Evolutionary conservation across 2,888 invertebrate genomes (phyloP).

Genomic region (Leucozona laternaria): DNA sequence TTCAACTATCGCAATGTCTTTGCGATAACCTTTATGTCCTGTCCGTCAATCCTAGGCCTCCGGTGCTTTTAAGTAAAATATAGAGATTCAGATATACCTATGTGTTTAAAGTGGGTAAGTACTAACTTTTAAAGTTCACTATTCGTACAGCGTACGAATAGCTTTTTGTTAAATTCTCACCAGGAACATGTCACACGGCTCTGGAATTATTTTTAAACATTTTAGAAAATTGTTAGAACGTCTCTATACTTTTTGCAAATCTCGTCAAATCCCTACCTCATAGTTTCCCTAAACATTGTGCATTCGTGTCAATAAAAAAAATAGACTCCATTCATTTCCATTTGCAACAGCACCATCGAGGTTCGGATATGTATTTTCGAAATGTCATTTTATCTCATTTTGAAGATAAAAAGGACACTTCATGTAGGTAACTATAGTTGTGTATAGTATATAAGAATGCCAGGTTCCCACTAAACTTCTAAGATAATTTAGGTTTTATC

Average conservation of each 20-base stretch:
- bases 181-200: neutral
- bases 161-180: too few relatives aligned
- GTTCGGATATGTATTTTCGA: neutral
- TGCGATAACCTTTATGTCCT: too few relatives aligned
- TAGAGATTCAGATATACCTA: too few relatives aligned
- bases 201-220: neutral
- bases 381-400: neutral
- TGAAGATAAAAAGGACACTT: neutral
- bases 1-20: too few relatives aligned
- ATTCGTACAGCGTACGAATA: too few relatives aligned
- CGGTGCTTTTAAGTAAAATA: too few relatives aligned
- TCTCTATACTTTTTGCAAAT: neutral
- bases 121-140: too few relatives aligned
- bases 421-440: too few relatives aligned
- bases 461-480: neutral
- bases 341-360: neutral
- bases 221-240: neutral
- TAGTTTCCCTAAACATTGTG: neutral
- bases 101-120: too few relatives aligned
- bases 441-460: neutral
- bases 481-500: conserved; percentile 1
- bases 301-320: conserved; percentile 7
- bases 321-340: neutral
- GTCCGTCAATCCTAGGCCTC: too few relatives aligned
- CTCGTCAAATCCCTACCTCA: neutral